Evolutionary conservation across 2,888 invertebrate genomes (phyloP).

Genomic region (Macrophya annulata): DNA sequence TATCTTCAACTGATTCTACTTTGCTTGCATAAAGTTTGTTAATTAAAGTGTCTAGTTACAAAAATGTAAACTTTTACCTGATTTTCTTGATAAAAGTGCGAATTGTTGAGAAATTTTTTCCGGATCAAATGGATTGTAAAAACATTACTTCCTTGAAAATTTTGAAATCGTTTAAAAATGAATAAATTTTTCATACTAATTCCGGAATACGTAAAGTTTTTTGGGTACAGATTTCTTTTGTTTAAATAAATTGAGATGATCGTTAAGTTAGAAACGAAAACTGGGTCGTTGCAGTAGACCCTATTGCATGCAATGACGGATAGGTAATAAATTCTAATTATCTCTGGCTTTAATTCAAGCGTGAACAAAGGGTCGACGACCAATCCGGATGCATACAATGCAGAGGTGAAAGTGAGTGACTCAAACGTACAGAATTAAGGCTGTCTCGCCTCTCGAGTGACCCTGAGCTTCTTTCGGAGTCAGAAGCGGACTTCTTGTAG

Average conservation of each 20-base stretch:
- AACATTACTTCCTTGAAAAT: not conserved
- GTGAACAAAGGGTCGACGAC: conserved; percentile 58
- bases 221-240: not conserved
- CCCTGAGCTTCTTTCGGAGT: conserved; percentile 52
- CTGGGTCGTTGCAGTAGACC: not conserved
- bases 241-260: not conserved
- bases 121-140: not conserved
- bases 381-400: conserved; percentile 66
- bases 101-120: not conserved
- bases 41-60: not conserved
- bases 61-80: not conserved
- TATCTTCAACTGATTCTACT: not conserved
- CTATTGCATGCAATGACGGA: not conserved
- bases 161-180: not conserved
- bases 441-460: conserved; percentile 52
- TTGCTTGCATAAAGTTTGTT: not conserved
- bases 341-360: conserved; percentile 12
- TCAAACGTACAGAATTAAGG: conserved; percentile 52
- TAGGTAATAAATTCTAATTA: conserved; percentile 26
- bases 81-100: not conserved
- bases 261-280: not conserved
- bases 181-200: too few relatives aligned
- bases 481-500: conserved; percentile 17
- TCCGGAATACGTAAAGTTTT: too few relatives aligned
- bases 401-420: conserved; percentile 69